Evolutionary conservation across 2,797 vertebrate genomes (phyloP).

Genomic region (Sternarchorhynchus goeldii): DNA sequence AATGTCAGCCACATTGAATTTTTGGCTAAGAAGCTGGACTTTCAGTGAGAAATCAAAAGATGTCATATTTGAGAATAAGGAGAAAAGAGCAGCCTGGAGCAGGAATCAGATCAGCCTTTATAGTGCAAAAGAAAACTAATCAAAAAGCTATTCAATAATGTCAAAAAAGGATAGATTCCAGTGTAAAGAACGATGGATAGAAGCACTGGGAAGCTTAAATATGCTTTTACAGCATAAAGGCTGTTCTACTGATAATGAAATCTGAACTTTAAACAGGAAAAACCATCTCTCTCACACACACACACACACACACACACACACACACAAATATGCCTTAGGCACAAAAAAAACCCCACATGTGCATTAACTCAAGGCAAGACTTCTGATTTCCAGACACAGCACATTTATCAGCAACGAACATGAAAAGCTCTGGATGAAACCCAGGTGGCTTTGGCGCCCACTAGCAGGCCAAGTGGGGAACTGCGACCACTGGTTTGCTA

Average conservation of each 20-base stretch:
- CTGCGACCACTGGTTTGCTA: slow-evolving; percentile 71
- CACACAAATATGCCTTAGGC: neutral
- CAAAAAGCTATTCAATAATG: no score
- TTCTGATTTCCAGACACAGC: neutral
- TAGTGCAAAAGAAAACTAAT: neutral
- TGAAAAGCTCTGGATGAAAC: slow-evolving; percentile 64
- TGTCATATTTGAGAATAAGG: no score
- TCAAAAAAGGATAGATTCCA: no score
- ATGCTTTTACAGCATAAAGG: no score
- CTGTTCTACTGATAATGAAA: no score
- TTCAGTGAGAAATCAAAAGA: neutral
- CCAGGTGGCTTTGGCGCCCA: slow-evolving; percentile 60
- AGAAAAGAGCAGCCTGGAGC: neutral
- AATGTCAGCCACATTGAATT: neutral
- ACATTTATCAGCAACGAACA: slow-evolving; percentile 35
- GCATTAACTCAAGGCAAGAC: neutral
- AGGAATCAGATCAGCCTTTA: slow-evolving; percentile 9
- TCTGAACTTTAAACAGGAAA: slow-evolving; percentile 10
- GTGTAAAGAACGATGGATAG: no score
- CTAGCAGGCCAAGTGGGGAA: slow-evolving; percentile 52
- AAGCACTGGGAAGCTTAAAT: no score
- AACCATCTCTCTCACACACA: neutral
- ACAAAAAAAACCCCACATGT: neutral
- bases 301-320: neutral
- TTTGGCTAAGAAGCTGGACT: neutral